Percentiles rank a stretch among this genome's conserved stretches.
Conservation (phyloP, 2,113 vertebrate genomes). For the Marmota flaviventris region DNA sequence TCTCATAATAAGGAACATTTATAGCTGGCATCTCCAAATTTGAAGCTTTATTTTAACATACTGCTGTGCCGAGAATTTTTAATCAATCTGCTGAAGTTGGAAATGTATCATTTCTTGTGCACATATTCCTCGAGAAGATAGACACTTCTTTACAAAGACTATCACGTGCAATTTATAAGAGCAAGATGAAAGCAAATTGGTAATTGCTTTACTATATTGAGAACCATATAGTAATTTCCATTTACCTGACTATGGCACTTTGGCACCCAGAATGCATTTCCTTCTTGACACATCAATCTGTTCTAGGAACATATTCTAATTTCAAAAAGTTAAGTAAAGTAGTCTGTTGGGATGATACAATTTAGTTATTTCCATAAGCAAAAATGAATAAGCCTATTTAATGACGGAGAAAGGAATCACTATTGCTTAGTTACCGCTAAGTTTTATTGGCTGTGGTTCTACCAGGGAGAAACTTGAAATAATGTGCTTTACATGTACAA, state of each 20-base stretch:
- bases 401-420: not conserved
- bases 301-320: not conserved
- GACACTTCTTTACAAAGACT: constrained; percentile 32
- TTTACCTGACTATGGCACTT: constrained; percentile 13
- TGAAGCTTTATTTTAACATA: constrained; percentile 81
- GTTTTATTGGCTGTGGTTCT: not conserved
- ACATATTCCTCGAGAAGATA: constrained; percentile 32
- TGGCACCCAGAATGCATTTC: constrained; percentile 14
- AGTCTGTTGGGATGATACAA: not conserved
- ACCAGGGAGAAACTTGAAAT: not conserved
- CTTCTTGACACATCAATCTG: not conserved
- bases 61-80: constrained; percentile 76
- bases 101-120: constrained; percentile 65
- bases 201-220: constrained; percentile 13
- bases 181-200: not conserved
- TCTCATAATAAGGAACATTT: constrained; percentile 79
- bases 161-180: not conserved
- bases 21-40: constrained; percentile 80
- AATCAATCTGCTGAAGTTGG: constrained; percentile 75
- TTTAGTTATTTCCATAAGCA: not conserved
- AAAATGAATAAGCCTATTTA: not conserved
- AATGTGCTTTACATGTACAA: not conserved
- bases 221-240: not conserved
- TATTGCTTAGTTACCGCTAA: not conserved
- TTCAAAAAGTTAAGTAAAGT: not conserved